These are phyloP conservation scores for Strigamia maritima DNA, from an alignment of 2,888 invertebrate species.

Conservation along the genomic window DNA sequence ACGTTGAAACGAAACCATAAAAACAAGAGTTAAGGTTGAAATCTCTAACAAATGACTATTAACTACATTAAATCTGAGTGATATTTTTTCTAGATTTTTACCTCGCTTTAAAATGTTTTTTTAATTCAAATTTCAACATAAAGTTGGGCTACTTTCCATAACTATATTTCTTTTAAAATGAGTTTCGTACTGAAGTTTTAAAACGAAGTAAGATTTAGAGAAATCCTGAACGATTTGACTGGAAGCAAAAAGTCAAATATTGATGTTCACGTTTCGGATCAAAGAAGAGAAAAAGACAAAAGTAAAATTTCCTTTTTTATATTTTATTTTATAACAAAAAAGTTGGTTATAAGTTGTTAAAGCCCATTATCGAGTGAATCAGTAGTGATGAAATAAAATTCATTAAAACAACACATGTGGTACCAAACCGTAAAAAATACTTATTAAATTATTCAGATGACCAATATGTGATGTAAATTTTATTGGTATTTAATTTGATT, in stretches of 20 bases:
- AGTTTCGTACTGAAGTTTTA: background rate
- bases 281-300: background rate
- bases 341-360: too few species aligned
- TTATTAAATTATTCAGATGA: too few species aligned
- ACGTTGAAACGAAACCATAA: background rate
- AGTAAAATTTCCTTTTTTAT: background rate
- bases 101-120: too few species aligned
- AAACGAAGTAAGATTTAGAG: background rate
- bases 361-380: too few species aligned
- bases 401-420: too few species aligned
- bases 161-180: background rate
- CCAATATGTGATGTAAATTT: too few species aligned
- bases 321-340: background rate
- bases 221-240: background rate
- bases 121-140: too few species aligned
- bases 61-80: background rate
- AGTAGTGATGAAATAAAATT: too few species aligned
- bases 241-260: slow-evolving; percentile 4
- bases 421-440: too few species aligned
- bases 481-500: too few species aligned
- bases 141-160: background rate
- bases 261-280: background rate
- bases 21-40: background rate
- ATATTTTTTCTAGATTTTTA: too few species aligned
- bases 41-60: background rate